A percentile compares a stretch with the other conserved stretches of the same genome.
phyloP scores from a whole-genome alignment of 2,797 vertebrate species.

The Okamejei kenojei region DNA sequence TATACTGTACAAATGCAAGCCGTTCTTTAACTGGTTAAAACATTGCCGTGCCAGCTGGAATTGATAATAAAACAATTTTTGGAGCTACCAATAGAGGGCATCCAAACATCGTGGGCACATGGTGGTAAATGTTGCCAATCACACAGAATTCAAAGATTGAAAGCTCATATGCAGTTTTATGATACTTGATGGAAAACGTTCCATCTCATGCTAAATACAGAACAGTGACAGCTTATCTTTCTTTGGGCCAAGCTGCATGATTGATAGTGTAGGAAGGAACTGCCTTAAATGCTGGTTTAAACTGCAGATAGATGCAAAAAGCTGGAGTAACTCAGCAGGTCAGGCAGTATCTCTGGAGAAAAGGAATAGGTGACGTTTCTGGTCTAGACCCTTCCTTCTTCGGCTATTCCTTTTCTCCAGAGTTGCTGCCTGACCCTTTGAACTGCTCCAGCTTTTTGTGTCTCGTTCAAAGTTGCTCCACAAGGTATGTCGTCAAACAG shows the following conservation, averaged over 20 bases:
- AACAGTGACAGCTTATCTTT: not conserved
- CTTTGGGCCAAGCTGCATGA: not conserved
- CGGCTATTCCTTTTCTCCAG: no score
- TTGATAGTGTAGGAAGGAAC: not conserved
- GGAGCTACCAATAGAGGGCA: slow-evolving; percentile 6
- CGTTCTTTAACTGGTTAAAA: not conserved
- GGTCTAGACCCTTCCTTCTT: no score
- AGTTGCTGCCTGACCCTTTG: no score
- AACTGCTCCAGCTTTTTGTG: no score
- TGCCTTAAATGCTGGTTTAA: no score
- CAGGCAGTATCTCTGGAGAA: no score
- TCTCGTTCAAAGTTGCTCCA: no score
- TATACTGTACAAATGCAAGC: not conserved
- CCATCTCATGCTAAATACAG: not conserved
- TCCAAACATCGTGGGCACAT: not conserved
- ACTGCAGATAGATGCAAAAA: no score
- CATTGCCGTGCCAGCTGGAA: not conserved
- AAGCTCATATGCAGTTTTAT: not conserved
- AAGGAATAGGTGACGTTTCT: no score
- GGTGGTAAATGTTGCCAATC: not conserved
- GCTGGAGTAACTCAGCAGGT: no score
- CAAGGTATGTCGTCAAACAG: no score
- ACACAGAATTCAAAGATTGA: not conserved
- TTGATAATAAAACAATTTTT: not conserved
- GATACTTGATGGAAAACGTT: not conserved